Evolutionary conservation across 1,140 invertebrate species (phyloP).

Genomic region (Argopecten irradians): DNA sequence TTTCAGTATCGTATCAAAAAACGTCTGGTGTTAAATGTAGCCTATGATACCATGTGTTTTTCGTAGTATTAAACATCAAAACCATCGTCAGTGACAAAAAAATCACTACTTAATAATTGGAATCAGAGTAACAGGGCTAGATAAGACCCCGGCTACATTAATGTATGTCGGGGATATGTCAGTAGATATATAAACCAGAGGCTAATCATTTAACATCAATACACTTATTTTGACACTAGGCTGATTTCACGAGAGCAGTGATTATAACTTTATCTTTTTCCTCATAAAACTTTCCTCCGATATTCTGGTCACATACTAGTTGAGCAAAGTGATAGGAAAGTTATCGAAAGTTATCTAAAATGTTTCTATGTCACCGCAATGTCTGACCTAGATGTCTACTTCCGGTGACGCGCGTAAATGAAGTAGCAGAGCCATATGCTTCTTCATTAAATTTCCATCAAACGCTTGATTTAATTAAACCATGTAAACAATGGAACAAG

Average conservation of each 20-base stretch:
- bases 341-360: constrained; percentile 1
- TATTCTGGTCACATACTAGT: not conserved
- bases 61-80: too few relatives aligned
- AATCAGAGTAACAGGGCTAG: too few relatives aligned
- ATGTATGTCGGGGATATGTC: not conserved
- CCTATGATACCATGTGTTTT: too few relatives aligned
- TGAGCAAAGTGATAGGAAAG: not conserved
- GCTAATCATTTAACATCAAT: not conserved
- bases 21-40: too few relatives aligned
- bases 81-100: too few relatives aligned
- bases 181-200: not conserved
- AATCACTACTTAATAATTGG: too few relatives aligned
- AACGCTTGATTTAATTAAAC: not conserved
- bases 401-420: not conserved
- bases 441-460: not conserved
- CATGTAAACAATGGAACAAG: not conserved
- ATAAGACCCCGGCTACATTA: too few relatives aligned
- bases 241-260: not conserved
- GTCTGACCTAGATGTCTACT: not conserved
- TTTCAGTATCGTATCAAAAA: too few relatives aligned
- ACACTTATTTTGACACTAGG: not conserved
- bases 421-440: not conserved
- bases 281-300: not conserved
- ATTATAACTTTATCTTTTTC: not conserved
- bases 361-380: not conserved